Evolutionary conservation across 1,140 invertebrate genomes (phyloP), one percentile per base, ranked within the genome.

Genomic region (Octopus sinensis): DNA sequence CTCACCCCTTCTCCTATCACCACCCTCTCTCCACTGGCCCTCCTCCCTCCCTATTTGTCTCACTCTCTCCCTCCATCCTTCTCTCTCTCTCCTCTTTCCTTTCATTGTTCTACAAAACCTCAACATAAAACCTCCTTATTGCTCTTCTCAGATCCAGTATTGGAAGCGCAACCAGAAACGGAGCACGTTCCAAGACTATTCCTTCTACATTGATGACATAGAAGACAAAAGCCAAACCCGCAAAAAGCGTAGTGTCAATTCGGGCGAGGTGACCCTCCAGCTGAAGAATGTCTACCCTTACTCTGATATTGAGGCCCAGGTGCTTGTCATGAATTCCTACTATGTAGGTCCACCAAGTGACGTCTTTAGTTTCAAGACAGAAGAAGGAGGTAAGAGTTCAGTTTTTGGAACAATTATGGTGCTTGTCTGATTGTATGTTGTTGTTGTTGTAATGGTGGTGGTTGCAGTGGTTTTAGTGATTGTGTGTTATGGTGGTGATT

Each of bases 291-390:
- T 88, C n/a, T 78, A 84, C 0, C 84, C 86, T 6, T 85, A 83
- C 68, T 85, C 86, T 4, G 56, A 83, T 53, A 84, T 87, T 79
- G 85, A 87, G 83, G 85, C 84, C 1, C 85, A 84, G 54, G 82
- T 87, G 6, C 75, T 83, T 30, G 86, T 87, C 3, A 85, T 86
- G 79, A 88, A 88, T 80, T 86, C 86, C 53, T 86, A 82, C 73
- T 88, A 86, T 78, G 85, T 85, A 4, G 83, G 86, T n/a, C 80
- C 75, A 52, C 87, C 87, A 3, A 83, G 85, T 73, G 83, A 84
- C 17, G 78, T 83, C n/a, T 56, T 85, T 4, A 53, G 76, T 7
- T 86, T 86, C 68, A 30, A 54, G 17, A 88, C 86, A n/a, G 5
- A 54, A 23, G 71, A 81, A 51, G 87, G 87, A 82, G 84, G 86